phyloP scores from a whole-genome alignment of 2,888 invertebrate genomes.

The Leucophora obtusa region DNA sequence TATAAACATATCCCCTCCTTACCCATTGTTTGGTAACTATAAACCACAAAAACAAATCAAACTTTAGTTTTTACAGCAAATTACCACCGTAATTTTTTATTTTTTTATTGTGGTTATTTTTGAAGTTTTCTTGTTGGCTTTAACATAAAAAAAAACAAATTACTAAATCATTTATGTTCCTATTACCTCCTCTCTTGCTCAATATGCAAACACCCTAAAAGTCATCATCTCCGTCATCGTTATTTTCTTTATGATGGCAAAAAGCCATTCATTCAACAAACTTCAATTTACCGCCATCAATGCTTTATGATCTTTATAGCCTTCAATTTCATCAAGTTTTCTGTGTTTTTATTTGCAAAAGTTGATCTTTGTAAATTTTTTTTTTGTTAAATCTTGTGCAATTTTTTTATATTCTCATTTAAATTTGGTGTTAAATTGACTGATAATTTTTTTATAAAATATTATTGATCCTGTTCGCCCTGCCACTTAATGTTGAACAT shows the following conservation, averaged over 20 bases:
- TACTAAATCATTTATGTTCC: conserved; percentile 52
- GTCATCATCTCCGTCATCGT: conserved; percentile 3
- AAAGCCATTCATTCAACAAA: conserved; percentile 19
- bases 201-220: conserved; percentile 43
- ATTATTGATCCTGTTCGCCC: conserved; percentile 46
- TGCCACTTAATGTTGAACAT: conserved; percentile 42
- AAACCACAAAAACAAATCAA: conserved; percentile 62
- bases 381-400: conserved; percentile 5
- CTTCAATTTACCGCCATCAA: conserved; percentile 41
- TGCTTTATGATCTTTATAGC: conserved; percentile 54
- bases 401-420: conserved; percentile 48
- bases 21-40: background rate
- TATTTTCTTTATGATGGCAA: conserved; percentile 1
- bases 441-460: conserved; percentile 42
- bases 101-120: conserved; percentile 32
- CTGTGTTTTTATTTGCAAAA: conserved; percentile 34
- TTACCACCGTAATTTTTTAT: conserved; percentile 48
- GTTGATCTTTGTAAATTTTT: conserved; percentile 53
- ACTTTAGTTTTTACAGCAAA: conserved; percentile 50
- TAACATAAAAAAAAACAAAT: conserved; percentile 47
- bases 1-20: too few relatives aligned
- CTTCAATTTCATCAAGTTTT: conserved; percentile 64
- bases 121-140: conserved; percentile 30
- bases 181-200: background rate
- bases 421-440: conserved; percentile 59